A percentile compares a stretch with the other conserved stretches of the same genome.
Evolutionary conservation across 2,888 invertebrate genomes (phyloP).

Genomic region (Watsonalla cultraria): DNA sequence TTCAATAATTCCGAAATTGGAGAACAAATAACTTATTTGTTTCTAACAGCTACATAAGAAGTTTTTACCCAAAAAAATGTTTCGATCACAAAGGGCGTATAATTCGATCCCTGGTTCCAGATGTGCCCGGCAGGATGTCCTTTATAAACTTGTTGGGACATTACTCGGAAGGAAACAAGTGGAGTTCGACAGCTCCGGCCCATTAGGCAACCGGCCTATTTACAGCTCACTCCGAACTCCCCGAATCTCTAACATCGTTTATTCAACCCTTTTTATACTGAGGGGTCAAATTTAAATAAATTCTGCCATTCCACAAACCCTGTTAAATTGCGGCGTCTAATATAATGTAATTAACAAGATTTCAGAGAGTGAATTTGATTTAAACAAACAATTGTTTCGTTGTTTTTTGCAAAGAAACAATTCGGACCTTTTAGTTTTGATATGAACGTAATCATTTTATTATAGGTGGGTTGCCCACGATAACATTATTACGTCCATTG

Average conservation of each 20-base stretch:
- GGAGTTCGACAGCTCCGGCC: conserved; percentile 43
- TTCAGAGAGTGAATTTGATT: too few species aligned
- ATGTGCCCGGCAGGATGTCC: conserved; percentile 24
- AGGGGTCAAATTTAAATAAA: conserved; percentile 12
- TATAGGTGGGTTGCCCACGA: too few species aligned
- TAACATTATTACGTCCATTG: too few species aligned
- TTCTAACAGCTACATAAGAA: background rate
- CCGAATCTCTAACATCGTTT: conserved; percentile 24
- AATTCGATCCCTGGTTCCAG: conserved; percentile 12
- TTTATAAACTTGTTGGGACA: conserved; percentile 33
- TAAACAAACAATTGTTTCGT: background rate
- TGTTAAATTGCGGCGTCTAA: background rate
- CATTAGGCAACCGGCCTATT: conserved; percentile 60
- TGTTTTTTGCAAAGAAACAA: background rate
- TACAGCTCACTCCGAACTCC: conserved; percentile 43
- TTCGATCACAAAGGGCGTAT: background rate
- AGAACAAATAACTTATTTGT: too few species aligned
- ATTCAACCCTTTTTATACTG: conserved; percentile 16
- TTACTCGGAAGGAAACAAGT: conserved; percentile 28
- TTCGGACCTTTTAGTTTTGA: too few species aligned
- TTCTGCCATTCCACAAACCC: conserved; percentile 4
- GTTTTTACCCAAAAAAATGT: background rate
- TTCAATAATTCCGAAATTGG: too few species aligned
- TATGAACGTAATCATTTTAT: too few species aligned
- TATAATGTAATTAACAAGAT: background rate